A percentile compares a stretch with the other conserved stretches of the same genome.
phyloP scores from a whole-genome alignment of 2,888 invertebrate genomes.

The Frankliniella fusca region DNA sequence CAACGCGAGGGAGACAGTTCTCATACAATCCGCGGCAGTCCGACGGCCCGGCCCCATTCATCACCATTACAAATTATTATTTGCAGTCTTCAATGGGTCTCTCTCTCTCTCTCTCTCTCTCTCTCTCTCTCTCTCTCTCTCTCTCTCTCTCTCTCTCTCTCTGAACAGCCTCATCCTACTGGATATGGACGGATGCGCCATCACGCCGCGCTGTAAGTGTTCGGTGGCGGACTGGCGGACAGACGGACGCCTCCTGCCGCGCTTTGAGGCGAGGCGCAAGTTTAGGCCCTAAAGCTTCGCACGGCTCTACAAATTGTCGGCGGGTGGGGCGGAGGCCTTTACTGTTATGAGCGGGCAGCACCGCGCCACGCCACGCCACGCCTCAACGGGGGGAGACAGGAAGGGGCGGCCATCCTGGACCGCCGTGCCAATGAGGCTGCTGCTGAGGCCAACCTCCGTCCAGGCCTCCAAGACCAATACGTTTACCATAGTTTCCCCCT shows the following conservation, averaged over 20 bases:
- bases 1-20: too few relatives aligned
- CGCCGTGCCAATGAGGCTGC: too few relatives aligned
- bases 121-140: neutral
- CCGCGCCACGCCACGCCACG: neutral
- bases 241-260: neutral
- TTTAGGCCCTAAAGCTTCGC: conserved; percentile 9
- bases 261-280: neutral
- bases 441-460: too few relatives aligned
- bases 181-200: too few relatives aligned
- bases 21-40: too few relatives aligned
- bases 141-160: neutral
- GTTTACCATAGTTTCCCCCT: too few relatives aligned
- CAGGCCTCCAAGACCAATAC: too few relatives aligned
- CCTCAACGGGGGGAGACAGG: neutral
- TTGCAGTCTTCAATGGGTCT: too few relatives aligned
- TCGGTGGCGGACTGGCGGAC: neutral
- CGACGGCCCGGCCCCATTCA: too few relatives aligned
- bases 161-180: neutral
- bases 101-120: neutral
- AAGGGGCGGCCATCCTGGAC: neutral
- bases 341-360: conserved; percentile 2
- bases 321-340: neutral
- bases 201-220: neutral
- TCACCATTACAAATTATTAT: too few relatives aligned
- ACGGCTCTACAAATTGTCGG: conserved; percentile 17